Evolutionary conservation across 2,113 vertebrate genomes (phyloP).

Genomic region (Saguinus imperator): DNA sequence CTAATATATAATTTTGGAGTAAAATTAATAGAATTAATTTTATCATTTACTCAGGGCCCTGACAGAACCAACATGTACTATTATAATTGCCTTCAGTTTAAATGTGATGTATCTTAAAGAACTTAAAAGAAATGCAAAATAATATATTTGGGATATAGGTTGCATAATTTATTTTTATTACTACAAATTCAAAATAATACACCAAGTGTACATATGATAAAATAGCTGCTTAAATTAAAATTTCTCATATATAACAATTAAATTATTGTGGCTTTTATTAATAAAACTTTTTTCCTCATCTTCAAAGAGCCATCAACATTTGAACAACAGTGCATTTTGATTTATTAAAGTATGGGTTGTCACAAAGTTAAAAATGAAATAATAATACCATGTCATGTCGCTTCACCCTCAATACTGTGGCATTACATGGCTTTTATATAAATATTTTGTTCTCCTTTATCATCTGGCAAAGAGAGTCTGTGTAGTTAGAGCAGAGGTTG

Average conservation of each 20-base stretch:
- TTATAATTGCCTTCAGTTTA: not conserved
- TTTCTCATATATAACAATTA: conserved; percentile 2
- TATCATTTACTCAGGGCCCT: not conserved
- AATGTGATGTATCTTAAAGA: not conserved
- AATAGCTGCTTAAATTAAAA: not conserved
- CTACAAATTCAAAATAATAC: conserved; percentile 10
- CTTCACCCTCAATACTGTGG: not conserved
- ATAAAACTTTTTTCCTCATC: not conserved
- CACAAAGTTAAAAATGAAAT: not conserved
- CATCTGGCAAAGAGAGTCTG: conserved; percentile 19
- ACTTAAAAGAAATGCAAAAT: not conserved
- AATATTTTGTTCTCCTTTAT: conserved; percentile 15
- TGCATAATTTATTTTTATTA: not conserved
- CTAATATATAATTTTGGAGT: not conserved
- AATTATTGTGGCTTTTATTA: conserved; percentile 27
- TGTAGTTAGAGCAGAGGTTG: conserved; percentile 42
- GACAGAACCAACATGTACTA: not conserved
- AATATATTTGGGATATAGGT: not conserved
- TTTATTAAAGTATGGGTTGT: not conserved
- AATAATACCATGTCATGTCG: not conserved
- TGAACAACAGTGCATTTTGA: not conserved
- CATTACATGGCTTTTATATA: not conserved
- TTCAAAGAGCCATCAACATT: not conserved
- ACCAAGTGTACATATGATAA: not conserved
- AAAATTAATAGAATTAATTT: not conserved